Evolutionary conservation across 2,888 invertebrate genomes (phyloP).

Genomic region (Phortica magna): DNA sequence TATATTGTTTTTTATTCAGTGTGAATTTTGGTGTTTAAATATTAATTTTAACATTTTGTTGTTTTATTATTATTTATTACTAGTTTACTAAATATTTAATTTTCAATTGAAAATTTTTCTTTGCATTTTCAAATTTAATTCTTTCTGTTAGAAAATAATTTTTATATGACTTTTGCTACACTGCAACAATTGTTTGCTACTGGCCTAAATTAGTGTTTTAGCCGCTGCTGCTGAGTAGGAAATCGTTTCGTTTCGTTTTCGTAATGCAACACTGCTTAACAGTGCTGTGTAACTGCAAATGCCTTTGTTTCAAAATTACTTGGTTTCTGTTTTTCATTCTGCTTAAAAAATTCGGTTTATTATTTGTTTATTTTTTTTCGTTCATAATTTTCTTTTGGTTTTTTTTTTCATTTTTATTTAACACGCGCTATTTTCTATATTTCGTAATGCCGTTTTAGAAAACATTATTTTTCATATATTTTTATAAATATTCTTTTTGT

Average conservation of each 20-base stretch:
- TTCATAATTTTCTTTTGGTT: conserved; percentile 45
- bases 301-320: conserved; percentile 24
- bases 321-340: conserved; percentile 29
- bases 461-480: conserved; percentile 37
- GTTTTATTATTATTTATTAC: conserved; percentile 48
- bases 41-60: conserved; percentile 47
- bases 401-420: conserved; percentile 40
- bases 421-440: conserved; percentile 35
- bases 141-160: conserved; percentile 36
- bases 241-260: neutral
- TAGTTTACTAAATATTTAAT: conserved; percentile 48
- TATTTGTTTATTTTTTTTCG: conserved; percentile 42
- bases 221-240: conserved; percentile 20
- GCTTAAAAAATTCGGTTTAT: conserved; percentile 60
- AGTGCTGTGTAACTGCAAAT: conserved; percentile 44
- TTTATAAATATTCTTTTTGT: conserved; percentile 42
- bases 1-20: conserved; percentile 60
- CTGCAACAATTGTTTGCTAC: conserved; percentile 32
- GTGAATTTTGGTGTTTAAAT: conserved; percentile 65
- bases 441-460: conserved; percentile 34
- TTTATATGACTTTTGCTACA: conserved; percentile 25
- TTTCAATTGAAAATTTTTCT: conserved; percentile 38
- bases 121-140: conserved; percentile 35
- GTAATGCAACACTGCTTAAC: conserved; percentile 45
- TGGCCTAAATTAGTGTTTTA: conserved; percentile 27